Evolutionary conservation across 2,888 invertebrate species (phyloP), one percentile per base, ranked within the genome.

Genomic region (Hydroisotoma schaefferi): DNA sequence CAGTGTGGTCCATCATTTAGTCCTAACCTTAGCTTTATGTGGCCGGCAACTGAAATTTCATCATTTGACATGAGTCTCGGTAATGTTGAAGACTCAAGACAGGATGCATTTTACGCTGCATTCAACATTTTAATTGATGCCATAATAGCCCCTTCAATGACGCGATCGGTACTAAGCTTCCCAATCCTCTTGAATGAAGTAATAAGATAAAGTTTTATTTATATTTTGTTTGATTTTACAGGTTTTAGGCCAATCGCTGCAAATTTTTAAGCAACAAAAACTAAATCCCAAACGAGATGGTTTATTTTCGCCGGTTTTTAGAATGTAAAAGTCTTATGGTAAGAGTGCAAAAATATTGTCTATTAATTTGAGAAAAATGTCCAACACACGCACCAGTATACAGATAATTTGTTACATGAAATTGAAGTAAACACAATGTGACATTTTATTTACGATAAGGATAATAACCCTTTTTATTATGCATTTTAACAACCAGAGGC

Each of bases 1-100:
- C 46, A 70, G 70, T 70, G 70, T 56, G 70, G 70, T 22, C 70
- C 68, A 4, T 53, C 65, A 1, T 71, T 69, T 38, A 57, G 51
- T 26, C 71, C 71, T 3, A 64, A 64, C 47, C 56, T 71, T 33
- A 63, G 60, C 46, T 63, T 68, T 22, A 60, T 64, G 51, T 71
- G 71, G 71, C 69, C 69, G 10, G 55, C 59, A n/a, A 53, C 68
- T 2, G 61, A 56, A 27, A 54, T 70, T 1, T 61, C 65, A 1
- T 10, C 55, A 18, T 55, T 67, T 38, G 48, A 56, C 27, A 69
- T 69, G 69, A 40, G 33, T 15, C 12, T 10, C 12, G 26, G 25
- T 20, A 29, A 28, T 5, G 6, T 25, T 3, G 23, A 46, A 8
- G 46, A 8, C 5, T 12, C 6, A 8, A 15, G 38, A 53, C 6